Evolutionary conservation across 1,140 invertebrate genomes (phyloP), one percentile per base, ranked within the genome.

Genomic region (Papilio dardanus): DNA sequence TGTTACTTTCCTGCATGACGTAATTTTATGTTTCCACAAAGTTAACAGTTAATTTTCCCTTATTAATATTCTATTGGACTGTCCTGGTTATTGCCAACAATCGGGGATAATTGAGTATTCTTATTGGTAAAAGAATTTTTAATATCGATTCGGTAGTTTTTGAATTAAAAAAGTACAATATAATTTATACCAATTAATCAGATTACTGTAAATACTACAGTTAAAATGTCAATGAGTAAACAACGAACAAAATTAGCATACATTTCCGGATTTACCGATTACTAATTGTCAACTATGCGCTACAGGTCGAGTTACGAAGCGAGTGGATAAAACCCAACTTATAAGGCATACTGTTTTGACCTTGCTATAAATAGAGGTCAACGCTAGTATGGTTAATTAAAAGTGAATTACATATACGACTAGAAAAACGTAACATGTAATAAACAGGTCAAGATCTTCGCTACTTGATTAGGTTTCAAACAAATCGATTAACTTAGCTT

Each of bases 291-390:
- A 62, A 62, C 10, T 16, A 62, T 10, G 24, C n/a, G 16, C 42
- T 62, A 54, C 54, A 30, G 12, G 54, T 62, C 2, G 24, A 62
- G 12, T 62, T 62, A 50, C n/a, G 54, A 62, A 28, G 54, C 54
- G 54, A 62, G 19, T 14, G 21, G 54, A 62, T 62, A 16, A 62
- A 62, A 62, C 24, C 14, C 54, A 24, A 28, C 54, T 24, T 24
- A 54, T 24, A 54, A 54, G 24, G 21, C 54, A 54, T 10, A 1
- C 54, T 62, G 54, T 28, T 62, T 10, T 30, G 24, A 62, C 54
- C 54, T 62, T 28, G 12, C 19, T 6, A 6, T 50, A 19, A 50
- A 62, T 28, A 62, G 24, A 62, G 54, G 54, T 30, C 54, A 62
- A 62, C 5, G 35, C 54, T 62, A 58, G 21, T 24, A 0, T 28